Evolutionary conservation across 2,888 invertebrate species (phyloP), one percentile per base, ranked within the genome.

Genomic region (Orthosia gracilis): DNA sequence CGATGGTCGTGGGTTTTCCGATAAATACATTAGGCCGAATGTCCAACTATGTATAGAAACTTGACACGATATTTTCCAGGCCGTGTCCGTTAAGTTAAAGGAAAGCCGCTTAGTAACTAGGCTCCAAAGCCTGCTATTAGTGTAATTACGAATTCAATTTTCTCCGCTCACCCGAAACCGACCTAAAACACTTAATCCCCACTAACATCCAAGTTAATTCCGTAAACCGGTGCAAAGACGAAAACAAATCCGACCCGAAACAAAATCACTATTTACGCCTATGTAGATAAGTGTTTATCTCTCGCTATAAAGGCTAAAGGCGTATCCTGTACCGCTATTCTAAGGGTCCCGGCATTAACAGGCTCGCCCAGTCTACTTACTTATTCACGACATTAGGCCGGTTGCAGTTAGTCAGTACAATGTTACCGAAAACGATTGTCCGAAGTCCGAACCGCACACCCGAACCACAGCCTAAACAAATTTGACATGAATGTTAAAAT

Each of bases 331-430:
- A 75, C 85, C 79, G 70, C 76, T 80, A 86, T 84, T 78, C 63
- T 73, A 55, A 69, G 79, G 76, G 82, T 67, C 26, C 80, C 62
- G 45, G 64, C 83, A 83, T 88, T 87, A 87, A 87, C 85, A 73
- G 83, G 69, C 81, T 78, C 68, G 69, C 79, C 73, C 76, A 78
- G 79, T 78, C 82, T 80, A 79, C 85, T 89, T 89, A 89, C 80
- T 88, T 88, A 89, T 89, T 89, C 85, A 89, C 78, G 49, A 80
- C 73, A 86, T 89, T 89, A 87, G 83, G 77, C 68, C 78, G 82
- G 74, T 81, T 85, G 47, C 81, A 86, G 78, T 87, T 82, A 84
- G 80, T 79, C 78, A 69, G 78, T 68, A 81, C 73, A 78, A 79
- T 79, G 81, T 82, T 86, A 76, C 78, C 67, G 76, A 88, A 85